Evolutionary conservation across 1,140 invertebrate genomes (phyloP).

Genomic region (Ooceraea biroi): DNA sequence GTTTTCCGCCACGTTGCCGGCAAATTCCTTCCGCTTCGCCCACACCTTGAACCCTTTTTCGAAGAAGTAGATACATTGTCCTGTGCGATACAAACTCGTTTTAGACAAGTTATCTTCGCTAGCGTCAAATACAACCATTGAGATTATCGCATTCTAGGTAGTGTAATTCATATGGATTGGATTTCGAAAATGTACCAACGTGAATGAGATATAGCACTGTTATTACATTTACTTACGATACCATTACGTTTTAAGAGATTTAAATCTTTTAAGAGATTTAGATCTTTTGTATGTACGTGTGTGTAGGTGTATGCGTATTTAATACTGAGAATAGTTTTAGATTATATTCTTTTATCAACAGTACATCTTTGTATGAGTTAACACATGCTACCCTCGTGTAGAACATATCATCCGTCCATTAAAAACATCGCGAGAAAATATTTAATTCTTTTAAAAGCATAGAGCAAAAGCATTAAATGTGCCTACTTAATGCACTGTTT

Average conservation of each 20-base stretch:
- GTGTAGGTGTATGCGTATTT: neutral
- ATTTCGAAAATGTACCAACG: neutral
- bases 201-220: neutral
- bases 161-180: conserved; percentile 27
- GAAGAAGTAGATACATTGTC: conserved; percentile 7
- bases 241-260: neutral
- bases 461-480: neutral
- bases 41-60: neutral
- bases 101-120: conserved; percentile 12
- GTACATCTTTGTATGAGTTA: neutral
- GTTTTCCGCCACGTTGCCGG: neutral
- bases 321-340: neutral
- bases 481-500: conserved; percentile 9
- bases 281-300: neutral
- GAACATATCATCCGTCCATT: neutral
- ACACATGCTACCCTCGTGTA: neutral
- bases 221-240: conserved; percentile 8
- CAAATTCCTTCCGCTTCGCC: neutral
- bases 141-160: conserved; percentile 17
- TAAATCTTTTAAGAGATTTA: neutral
- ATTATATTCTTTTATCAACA: neutral
- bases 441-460: conserved; percentile 45
- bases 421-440: neutral
- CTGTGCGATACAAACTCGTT: conserved; percentile 15
- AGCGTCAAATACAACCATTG: neutral